A percentile compares a stretch with the other conserved stretches of the same genome.
phyloP scores from a whole-genome alignment of 2,797 vertebrate species.

The Sylvilagus floridanus region DNA sequence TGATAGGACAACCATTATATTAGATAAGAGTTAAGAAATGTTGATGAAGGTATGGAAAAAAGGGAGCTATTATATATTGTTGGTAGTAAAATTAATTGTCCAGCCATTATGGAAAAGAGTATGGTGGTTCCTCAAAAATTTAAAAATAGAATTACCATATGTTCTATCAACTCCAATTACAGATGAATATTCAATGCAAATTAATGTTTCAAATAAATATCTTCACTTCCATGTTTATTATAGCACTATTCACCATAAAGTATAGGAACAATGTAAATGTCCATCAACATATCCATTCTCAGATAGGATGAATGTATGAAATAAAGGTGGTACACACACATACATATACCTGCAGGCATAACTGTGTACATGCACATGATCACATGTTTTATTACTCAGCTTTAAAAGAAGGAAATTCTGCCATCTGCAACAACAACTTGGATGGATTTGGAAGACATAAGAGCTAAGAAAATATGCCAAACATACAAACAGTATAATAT shows the following conservation, averaged over 20 bases:
- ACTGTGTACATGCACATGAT: no score
- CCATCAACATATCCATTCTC: background rate
- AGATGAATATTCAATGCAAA: background rate
- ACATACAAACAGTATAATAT: background rate
- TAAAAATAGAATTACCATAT: no score
- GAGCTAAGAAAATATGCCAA: background rate
- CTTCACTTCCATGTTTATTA: no score
- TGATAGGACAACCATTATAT: background rate
- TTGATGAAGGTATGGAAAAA: background rate
- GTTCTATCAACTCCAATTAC: no score
- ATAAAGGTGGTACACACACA: background rate
- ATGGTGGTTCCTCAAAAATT: background rate
- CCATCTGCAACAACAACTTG: background rate
- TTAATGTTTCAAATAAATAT: background rate
- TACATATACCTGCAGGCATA: no score
- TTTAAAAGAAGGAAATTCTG: background rate
- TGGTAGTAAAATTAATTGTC: background rate
- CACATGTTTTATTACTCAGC: background rate
- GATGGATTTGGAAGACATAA: background rate
- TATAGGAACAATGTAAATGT: background rate
- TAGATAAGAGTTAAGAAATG: background rate
- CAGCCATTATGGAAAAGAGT: background rate
- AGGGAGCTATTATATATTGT: background rate
- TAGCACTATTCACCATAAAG: background rate
- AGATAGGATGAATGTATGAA: no score